phyloP scores from a whole-genome alignment of 1,140 invertebrate genomes.

The Nautilus pompilius region DNA sequence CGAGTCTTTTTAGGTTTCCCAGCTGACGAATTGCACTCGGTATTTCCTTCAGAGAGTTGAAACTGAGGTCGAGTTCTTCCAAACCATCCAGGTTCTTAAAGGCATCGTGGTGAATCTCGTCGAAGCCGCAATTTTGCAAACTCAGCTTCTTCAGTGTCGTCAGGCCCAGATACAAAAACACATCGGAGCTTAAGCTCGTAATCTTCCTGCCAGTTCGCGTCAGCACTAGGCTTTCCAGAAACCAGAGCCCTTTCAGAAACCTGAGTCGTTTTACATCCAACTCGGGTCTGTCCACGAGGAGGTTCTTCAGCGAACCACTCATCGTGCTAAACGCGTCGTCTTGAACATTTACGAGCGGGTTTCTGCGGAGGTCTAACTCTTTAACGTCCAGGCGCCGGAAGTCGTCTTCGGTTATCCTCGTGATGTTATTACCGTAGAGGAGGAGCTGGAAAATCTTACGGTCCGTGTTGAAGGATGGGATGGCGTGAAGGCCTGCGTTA shows the following conservation, averaged over 20 bases:
- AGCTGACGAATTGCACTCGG: constrained; percentile 10
- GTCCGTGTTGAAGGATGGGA: constrained; percentile 7
- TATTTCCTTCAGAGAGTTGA: constrained; percentile 16
- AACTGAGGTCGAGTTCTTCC: constrained; percentile 16
- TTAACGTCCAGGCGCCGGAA: constrained; percentile 8
- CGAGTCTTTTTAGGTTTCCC: constrained; percentile 7
- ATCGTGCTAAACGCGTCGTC: constrained; percentile 5
- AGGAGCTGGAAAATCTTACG: constrained; percentile 13
- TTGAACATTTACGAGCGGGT: constrained; percentile 1
- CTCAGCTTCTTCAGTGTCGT: constrained; percentile 13
- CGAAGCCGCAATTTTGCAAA: constrained; percentile 15
- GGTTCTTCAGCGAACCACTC: constrained; percentile 4
- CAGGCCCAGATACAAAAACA: constrained; percentile 13
- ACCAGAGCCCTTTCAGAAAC: constrained; percentile 12
- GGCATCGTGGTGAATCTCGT: constrained; percentile 4
- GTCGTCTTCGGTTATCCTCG: constrained; percentile 1
- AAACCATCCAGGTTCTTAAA: constrained; percentile 9
- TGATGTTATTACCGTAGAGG: constrained; percentile 15
- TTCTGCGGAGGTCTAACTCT: constrained; percentile 15
- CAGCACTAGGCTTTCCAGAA: constrained; percentile 10
- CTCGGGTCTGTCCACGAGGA: constrained; percentile 9
- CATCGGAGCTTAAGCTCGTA: constrained; percentile 8
- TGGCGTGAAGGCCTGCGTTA: constrained; percentile 6
- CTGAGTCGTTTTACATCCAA: constrained; percentile 6
- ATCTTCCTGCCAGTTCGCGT: too few species aligned